Conservation (phyloP, 30 jellyfish, hydroid and myxozoan genomes). For the Aurelia sp. region DNA sequence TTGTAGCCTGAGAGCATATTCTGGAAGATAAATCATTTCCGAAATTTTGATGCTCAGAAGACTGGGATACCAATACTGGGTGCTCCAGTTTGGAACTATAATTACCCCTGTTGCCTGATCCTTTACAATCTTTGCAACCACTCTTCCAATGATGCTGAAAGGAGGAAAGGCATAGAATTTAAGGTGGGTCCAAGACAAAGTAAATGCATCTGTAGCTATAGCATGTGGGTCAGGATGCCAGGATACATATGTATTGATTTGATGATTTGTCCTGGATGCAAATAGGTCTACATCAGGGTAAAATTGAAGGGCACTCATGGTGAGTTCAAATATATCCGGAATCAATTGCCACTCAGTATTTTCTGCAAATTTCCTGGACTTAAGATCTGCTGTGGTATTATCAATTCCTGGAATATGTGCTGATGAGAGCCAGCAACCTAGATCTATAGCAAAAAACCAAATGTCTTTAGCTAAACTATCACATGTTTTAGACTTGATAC, state of each 20-base stretch:
- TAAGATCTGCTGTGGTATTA: conserved; percentile 33
- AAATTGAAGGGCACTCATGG: too few species aligned
- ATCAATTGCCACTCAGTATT: conserved; percentile 9
- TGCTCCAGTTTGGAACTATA: background rate
- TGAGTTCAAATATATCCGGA: background rate
- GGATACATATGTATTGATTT: conserved; percentile 11
- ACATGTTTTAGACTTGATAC: conserved; percentile 1
- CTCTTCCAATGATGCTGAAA: conserved; percentile 6
- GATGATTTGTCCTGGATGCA: conserved; percentile 20
- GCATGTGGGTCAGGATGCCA: conserved; percentile 34
- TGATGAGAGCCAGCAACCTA: conserved; percentile 18
- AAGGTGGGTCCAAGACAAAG: conserved; percentile 14
- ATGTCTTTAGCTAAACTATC: conserved; percentile 1
- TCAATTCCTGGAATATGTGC: conserved; percentile 33
- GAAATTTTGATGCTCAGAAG: too few species aligned
- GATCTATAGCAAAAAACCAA: conserved; percentile 1
- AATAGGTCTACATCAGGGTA: conserved; percentile 3
- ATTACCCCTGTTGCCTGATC: background rate
- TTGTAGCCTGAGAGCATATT: too few species aligned
- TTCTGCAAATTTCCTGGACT: conserved; percentile 35
- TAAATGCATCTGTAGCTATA: conserved; percentile 25
- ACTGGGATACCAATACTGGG: background rate
- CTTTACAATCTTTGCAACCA: conserved; percentile 1
- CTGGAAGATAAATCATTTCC: too few species aligned
- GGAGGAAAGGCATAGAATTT: conserved; percentile 42